phyloP scores from a whole-genome alignment of 1,140 invertebrate genomes.

The Bombyx mori region ASM3026992v2 NC_085124.1:9575001-9575500 shows the following conservation, averaged over 20 bases:
- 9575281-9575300: no score
- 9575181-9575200: conserved; percentile 3
- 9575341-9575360: no score
- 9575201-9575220: not conserved
- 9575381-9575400: no score
- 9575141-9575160: conserved; percentile 13
- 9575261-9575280: no score
- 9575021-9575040: not conserved
- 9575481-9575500: conserved; percentile 27
- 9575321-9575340: no score
- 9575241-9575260: no score
- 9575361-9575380: no score
- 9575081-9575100: no score
- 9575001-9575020: not conserved
- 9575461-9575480: conserved; percentile 26
- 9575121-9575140: conserved; percentile 12
- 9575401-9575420: conserved; percentile 51
- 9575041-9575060: not conserved
- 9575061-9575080: no score
- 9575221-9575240: no score
- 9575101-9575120: conserved; percentile 10
- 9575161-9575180: conserved; percentile 12
- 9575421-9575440: conserved; percentile 61
- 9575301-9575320: no score
- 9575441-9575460: conserved; percentile 43